Evolutionary conservation across 2,888 invertebrate species (phyloP).

Genomic region (Caenorhabditis afra): DNA sequence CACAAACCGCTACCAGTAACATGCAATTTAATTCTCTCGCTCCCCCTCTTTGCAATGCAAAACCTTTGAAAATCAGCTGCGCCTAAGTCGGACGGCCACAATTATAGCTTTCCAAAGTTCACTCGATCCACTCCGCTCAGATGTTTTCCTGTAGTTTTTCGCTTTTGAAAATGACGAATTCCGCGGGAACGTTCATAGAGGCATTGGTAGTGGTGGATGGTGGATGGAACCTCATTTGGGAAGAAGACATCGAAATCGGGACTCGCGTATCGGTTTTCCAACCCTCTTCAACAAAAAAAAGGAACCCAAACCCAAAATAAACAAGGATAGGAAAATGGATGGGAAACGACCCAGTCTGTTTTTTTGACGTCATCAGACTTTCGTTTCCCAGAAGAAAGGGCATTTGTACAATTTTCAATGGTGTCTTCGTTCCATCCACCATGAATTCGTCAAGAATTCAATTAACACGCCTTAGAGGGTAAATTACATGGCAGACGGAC

Average conservation of each 20-base stretch:
- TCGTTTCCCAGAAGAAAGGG: conserved; percentile 8
- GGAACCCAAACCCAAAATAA: conserved; percentile 40
- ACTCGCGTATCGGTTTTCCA: conserved; percentile 23
- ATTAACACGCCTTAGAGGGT: conserved; percentile 17
- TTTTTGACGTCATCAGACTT: conserved; percentile 24
- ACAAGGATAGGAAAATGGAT: conserved; percentile 30
- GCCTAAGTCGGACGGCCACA: not conserved
- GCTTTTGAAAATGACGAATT: too few relatives aligned
- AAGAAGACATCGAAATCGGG: not conserved
- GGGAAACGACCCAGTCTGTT: conserved; percentile 18
- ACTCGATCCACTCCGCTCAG: not conserved
- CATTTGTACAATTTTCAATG: not conserved
- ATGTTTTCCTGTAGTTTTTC: too few relatives aligned
- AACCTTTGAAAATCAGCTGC: conserved; percentile 1
- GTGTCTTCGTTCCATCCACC: not conserved
- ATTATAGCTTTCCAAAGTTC: conserved; percentile 6
- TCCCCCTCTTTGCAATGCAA: conserved; percentile 1
- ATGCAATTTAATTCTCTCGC: conserved; percentile 3
- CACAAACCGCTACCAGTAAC: not conserved
- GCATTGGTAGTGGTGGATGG: too few relatives aligned
- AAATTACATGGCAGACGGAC: too few relatives aligned
- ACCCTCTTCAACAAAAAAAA: not conserved
- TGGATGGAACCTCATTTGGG: not conserved
- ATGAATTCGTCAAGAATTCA: conserved; percentile 43
- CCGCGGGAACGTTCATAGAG: too few relatives aligned